phyloP scores from a whole-genome alignment of 2,888 invertebrate species.

The Rhaphigaster nebulosa region DNA sequence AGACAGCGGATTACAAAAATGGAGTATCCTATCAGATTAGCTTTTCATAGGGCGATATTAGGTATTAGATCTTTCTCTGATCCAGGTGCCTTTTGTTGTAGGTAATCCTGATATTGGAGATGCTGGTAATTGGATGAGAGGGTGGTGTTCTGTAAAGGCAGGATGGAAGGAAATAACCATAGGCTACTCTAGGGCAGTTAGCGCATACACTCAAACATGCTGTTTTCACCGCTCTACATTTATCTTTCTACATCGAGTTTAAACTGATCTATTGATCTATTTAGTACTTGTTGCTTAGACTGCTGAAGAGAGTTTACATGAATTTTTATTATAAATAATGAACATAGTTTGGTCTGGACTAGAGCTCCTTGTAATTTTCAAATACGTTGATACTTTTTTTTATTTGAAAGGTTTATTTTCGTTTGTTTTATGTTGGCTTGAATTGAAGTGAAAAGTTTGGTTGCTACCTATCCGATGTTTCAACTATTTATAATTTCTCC shows the following conservation, averaged over 20 bases:
- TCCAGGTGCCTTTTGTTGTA: slow-evolving; percentile 24
- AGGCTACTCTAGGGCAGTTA: neutral
- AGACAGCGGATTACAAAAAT: neutral
- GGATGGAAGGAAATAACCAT: neutral
- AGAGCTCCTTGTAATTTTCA: neutral
- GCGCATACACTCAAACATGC: neutral
- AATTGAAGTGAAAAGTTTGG: no score
- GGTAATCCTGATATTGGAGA: slow-evolving; percentile 7
- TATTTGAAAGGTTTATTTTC: no score
- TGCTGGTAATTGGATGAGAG: slow-evolving; percentile 18
- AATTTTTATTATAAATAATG: neutral
- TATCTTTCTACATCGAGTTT: neutral
- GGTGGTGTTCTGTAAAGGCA: neutral
- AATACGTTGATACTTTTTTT: no score
- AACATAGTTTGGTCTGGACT: neutral
- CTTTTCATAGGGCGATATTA: slow-evolving; percentile 8
- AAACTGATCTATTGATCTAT: neutral
- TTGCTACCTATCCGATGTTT: no score
- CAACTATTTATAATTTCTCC: no score
- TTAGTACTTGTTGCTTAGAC: neutral
- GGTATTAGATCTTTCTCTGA: neutral
- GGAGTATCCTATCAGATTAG: slow-evolving; percentile 29
- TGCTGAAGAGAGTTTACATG: neutral
- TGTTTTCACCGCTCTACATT: neutral
- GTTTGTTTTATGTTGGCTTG: no score